Evolutionary conservation across 1,140 invertebrate genomes (phyloP).

Genomic region (Odontomachus brunneus): DNA sequence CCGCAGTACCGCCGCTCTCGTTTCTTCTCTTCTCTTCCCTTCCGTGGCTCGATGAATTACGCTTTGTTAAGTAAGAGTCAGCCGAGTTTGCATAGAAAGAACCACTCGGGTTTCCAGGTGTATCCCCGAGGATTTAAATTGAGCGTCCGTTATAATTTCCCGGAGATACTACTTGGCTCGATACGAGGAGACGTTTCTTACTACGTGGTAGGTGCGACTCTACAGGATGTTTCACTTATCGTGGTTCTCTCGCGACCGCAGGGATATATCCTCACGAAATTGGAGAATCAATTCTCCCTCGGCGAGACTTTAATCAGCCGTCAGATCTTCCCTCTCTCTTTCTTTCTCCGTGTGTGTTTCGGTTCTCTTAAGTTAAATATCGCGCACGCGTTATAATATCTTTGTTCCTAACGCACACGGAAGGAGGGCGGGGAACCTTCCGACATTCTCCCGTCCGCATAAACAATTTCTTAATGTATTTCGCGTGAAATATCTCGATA

Average conservation of each 20-base stretch:
- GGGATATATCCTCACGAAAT: neutral
- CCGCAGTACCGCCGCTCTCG: constrained; percentile 14
- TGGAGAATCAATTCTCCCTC: constrained; percentile 14
- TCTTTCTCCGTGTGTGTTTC: too few species aligned
- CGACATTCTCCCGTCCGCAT: neutral
- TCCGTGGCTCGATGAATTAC: constrained; percentile 64
- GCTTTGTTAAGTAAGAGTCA: constrained; percentile 69
- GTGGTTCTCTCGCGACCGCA: neutral
- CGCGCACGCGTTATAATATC: too few species aligned
- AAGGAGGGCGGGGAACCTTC: too few species aligned
- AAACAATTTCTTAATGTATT: neutral
- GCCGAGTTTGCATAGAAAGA: constrained; percentile 68
- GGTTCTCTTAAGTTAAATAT: too few species aligned
- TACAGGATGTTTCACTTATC: neutral
- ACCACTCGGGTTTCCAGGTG: constrained; percentile 60
- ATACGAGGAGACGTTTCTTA: constrained; percentile 34
- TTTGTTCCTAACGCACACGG: too few species aligned
- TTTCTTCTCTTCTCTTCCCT: neutral
- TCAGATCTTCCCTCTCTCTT: neutral
- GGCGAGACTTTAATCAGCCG: neutral
- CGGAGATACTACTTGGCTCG: constrained; percentile 42
- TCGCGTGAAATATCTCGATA: neutral
- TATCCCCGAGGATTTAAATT: constrained; percentile 65
- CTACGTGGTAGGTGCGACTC: neutral
- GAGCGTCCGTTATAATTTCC: constrained; percentile 66